These are phyloP conservation scores for Exephanes ischioxanthus DNA, from an alignment of 2,888 invertebrate species.

Conservation along the genomic window DNA sequence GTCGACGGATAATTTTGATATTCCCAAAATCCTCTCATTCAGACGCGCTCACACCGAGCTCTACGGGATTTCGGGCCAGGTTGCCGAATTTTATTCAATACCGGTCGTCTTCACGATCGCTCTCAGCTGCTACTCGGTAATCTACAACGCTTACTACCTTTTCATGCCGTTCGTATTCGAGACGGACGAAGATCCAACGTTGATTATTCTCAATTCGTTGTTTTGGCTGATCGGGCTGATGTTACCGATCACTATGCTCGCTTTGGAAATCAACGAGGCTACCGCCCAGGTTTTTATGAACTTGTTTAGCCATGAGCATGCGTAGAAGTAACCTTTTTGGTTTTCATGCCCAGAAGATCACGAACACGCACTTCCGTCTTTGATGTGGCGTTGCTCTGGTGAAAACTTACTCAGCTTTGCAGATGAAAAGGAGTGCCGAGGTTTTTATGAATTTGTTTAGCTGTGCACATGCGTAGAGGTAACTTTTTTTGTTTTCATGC, in stretches of 20 bases:
- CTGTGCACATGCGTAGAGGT: background rate
- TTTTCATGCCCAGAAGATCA: too few species aligned
- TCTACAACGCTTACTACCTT: conserved; percentile 57
- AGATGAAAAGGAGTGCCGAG: conserved; percentile 12
- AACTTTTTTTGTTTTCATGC: background rate
- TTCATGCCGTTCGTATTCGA: conserved; percentile 32
- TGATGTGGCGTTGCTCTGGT: background rate
- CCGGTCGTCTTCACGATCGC: conserved; percentile 38
- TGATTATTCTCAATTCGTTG: background rate
- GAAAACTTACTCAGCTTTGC: background rate
- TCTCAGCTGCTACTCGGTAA: conserved; percentile 1
- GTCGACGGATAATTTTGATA: background rate
- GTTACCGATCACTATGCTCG: conserved; percentile 55
- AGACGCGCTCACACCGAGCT: conserved; percentile 49
- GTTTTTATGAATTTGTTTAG: background rate
- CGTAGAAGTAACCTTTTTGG: too few species aligned
- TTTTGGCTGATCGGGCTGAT: conserved; percentile 36
- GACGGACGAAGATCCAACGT: background rate
- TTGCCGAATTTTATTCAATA: conserved; percentile 60
- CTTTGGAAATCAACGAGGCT: conserved; percentile 30
- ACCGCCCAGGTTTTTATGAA: conserved; percentile 44
- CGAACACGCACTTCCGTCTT: background rate
- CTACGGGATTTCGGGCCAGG: conserved; percentile 25
- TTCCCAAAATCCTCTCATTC: conserved; percentile 32
- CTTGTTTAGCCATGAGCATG: background rate